These are phyloP conservation scores for Macrotis lagotis DNA, from an alignment of 2,113 vertebrate species.

Conservation along the genomic window DNA sequence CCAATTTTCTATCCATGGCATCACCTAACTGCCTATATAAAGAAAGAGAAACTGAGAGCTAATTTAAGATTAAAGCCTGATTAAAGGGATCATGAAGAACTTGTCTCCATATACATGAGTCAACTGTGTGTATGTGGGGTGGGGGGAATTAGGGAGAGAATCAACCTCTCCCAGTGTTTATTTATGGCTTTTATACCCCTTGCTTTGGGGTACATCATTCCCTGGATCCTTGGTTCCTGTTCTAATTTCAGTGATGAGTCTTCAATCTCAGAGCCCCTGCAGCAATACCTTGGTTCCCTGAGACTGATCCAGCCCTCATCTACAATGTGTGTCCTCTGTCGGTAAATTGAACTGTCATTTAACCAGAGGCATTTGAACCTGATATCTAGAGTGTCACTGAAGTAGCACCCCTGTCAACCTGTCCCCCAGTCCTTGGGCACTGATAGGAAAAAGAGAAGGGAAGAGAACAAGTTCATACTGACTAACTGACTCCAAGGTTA, in stretches of 20 bases:
- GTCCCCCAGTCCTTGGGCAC: constrained; percentile 23
- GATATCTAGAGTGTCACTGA: constrained; percentile 1
- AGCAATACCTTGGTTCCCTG: not conserved
- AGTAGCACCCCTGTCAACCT: not conserved
- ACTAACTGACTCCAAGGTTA: too few relatives aligned
- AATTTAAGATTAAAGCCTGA: not conserved
- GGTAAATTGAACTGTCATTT: constrained; percentile 69
- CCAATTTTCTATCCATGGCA: not conserved
- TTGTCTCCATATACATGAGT: not conserved
- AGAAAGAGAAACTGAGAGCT: not conserved
- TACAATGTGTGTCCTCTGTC: not conserved
- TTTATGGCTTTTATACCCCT: not conserved
- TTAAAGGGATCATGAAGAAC: not conserved
- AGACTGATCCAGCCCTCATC: not conserved
- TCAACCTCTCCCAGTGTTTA: not conserved
- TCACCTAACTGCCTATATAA: not conserved
- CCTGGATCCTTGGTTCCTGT: not conserved
- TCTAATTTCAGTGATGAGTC: not conserved
- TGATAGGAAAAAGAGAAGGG: not conserved
- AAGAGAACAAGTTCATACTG: not conserved
- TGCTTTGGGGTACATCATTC: not conserved
- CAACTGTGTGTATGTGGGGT: not conserved
- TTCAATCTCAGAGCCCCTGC: not conserved
- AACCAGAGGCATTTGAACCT: not conserved
- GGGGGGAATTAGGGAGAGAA: not conserved